A percentile compares a stretch with the other conserved stretches of the same genome.
These are phyloP conservation scores for Pleuronectes platessa DNA, from an alignment of 2,113 vertebrate species.

Conservation along the genomic window DNA sequence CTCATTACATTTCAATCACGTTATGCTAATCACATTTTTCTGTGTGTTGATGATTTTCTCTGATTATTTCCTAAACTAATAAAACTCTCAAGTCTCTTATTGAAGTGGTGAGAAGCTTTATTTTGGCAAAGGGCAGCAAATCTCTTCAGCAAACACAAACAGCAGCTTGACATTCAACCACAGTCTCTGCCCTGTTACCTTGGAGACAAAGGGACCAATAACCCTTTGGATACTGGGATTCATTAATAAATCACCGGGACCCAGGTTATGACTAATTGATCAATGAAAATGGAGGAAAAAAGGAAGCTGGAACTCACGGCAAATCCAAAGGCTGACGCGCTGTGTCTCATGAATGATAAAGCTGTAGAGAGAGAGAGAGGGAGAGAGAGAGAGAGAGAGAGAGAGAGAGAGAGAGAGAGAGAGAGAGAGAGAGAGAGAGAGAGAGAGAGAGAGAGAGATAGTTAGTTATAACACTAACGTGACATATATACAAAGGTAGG, in stretches of 20 bases:
- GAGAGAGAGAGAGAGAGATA: neutral
- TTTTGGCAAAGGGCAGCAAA: slow-evolving; percentile 1
- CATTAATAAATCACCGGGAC: slow-evolving; percentile 65
- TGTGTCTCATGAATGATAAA: slow-evolving; percentile 98
- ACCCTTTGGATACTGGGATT: slow-evolving; percentile 20
- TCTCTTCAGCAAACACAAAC: slow-evolving; percentile 13
- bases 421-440: neutral
- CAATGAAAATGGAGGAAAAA: slow-evolving; percentile 43
- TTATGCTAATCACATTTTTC: slow-evolving; percentile 39
- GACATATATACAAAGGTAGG: too few relatives aligned
- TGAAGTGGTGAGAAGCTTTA: neutral
- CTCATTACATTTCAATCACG: slow-evolving; percentile 43
- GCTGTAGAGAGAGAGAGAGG: slow-evolving; percentile 79
- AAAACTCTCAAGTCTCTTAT: slow-evolving; percentile 7
- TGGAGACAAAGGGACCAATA: slow-evolving; percentile 73
- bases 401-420: too few relatives aligned
- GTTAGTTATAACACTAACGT: too few relatives aligned
- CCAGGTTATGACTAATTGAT: slow-evolving; percentile 69
- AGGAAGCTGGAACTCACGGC: slow-evolving; percentile 89
- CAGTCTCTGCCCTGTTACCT: slow-evolving; percentile 66
- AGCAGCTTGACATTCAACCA: slow-evolving; percentile 32
- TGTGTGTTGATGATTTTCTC: slow-evolving; percentile 14
- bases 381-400: neutral
- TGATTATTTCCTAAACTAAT: slow-evolving; percentile 15
- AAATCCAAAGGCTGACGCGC: slow-evolving; percentile 98